Evolutionary conservation across 1,140 invertebrate species (phyloP).

Genomic region (Trichonephila clavata): DNA sequence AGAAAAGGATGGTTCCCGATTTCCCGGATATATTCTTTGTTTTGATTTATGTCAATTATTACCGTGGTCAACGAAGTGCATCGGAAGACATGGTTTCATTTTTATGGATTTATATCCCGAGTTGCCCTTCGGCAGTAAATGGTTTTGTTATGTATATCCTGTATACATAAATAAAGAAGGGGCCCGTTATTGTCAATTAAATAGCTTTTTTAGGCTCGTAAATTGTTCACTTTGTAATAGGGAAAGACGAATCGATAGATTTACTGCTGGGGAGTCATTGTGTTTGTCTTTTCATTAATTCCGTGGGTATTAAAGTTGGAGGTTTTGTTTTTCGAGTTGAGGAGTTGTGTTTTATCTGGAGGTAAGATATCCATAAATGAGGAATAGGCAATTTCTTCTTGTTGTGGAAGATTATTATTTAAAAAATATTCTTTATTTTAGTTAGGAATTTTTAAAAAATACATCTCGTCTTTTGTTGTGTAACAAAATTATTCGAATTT

Average conservation of each 20-base stretch:
- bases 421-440: no score
- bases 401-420: no score
- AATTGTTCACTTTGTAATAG: conserved; percentile 45
- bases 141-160: conserved; percentile 50
- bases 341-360: no score
- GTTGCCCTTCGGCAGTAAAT: neutral
- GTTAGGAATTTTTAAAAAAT: no score
- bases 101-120: conserved; percentile 58
- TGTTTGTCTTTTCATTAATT: conserved; percentile 2
- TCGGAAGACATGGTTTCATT: conserved; percentile 70
- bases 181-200: conserved; percentile 24
- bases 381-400: no score
- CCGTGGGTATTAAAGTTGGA: neutral
- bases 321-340: neutral
- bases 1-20: conserved; percentile 31
- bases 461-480: no score
- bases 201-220: conserved; percentile 49
- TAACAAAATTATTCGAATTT: no score
- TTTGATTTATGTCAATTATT: conserved; percentile 75
- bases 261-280: neutral
- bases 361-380: no score
- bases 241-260: conserved; percentile 3
- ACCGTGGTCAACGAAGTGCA: conserved; percentile 51
- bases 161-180: conserved; percentile 32
- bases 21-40: conserved; percentile 66